These are phyloP conservation scores for Camponotus floridanus DNA, from an alignment of 1,140 invertebrate genomes.

Conservation along the genomic window DNA sequence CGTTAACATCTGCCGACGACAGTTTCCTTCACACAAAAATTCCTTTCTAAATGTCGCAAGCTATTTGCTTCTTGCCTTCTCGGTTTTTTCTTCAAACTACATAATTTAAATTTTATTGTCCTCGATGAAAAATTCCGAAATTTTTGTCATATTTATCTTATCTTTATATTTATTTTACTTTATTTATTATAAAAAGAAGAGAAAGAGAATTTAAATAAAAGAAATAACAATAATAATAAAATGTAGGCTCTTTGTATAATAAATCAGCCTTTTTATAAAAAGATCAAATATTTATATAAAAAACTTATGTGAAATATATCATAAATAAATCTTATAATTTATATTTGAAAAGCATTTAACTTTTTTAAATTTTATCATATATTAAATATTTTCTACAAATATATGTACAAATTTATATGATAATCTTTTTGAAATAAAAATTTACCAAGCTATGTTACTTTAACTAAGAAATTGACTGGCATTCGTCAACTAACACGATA, in stretches of 20 bases:
- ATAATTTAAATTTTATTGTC: conserved; percentile 1
- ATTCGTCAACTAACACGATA: background rate
- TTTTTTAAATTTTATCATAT: background rate
- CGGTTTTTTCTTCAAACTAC: conserved; percentile 9
- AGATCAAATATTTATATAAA: no score
- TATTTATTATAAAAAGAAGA: conserved; percentile 18
- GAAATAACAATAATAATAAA: background rate
- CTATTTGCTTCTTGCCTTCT: conserved; percentile 48
- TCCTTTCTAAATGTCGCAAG: conserved; percentile 52
- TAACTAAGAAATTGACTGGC: background rate
- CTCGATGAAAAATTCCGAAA: background rate
- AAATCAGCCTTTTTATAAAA: no score
- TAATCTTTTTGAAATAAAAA: conserved; percentile 2
- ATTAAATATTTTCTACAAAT: conserved; percentile 8
- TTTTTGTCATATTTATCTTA: background rate
- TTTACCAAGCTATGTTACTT: background rate
- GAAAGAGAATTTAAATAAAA: background rate
- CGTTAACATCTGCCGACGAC: conserved; percentile 71
- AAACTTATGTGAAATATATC: no score
- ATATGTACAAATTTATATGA: background rate
- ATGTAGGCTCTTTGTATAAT: no score
- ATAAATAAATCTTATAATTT: background rate
- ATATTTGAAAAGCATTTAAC: background rate
- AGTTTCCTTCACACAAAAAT: conserved; percentile 58
- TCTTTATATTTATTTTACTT: conserved; percentile 6